A percentile compares a stretch with the other conserved stretches of the same genome.
Evolutionary conservation across 2,113 vertebrate species (phyloP).

Genomic region (Xyrauchen texanus): DNA sequence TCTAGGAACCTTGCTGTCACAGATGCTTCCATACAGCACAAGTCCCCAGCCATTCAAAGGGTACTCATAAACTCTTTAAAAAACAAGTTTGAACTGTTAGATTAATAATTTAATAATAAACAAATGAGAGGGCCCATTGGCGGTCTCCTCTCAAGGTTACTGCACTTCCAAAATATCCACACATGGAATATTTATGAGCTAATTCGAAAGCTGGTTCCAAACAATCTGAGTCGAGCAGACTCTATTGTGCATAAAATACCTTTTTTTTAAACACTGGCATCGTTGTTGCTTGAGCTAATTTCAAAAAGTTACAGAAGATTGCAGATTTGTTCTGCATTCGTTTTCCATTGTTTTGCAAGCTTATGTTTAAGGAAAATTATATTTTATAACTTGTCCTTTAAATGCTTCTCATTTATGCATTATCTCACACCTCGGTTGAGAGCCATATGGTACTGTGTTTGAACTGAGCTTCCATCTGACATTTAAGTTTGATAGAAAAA

Average conservation of each 20-base stretch:
- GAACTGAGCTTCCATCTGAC: conserved; percentile 60
- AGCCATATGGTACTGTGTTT: conserved; percentile 36
- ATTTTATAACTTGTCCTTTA: conserved; percentile 27
- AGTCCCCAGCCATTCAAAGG: not conserved
- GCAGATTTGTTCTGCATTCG: not conserved
- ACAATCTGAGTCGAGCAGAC: conserved; percentile 61
- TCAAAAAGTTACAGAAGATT: not conserved
- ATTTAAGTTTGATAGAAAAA: conserved; percentile 69
- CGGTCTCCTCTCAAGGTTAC: conserved; percentile 54
- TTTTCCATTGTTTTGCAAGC: not conserved
- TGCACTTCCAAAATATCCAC: conserved; percentile 54
- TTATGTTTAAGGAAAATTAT: conserved; percentile 13
- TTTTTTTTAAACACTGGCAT: not conserved
- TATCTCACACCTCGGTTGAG: conserved; percentile 1
- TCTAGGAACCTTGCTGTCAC: not conserved
- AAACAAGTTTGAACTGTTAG: no score
- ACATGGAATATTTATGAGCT: conserved; percentile 46
- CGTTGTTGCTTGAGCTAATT: not conserved
- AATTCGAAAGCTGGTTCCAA: conserved; percentile 67
- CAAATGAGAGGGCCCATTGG: not conserved
- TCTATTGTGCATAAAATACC: conserved; percentile 43
- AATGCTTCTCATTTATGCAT: conserved; percentile 34
- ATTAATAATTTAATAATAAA: not conserved
- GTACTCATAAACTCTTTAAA: not conserved
- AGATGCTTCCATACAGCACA: not conserved